A percentile compares a stretch with the other conserved stretches of the same genome.
Evolutionary conservation across 2,113 vertebrate genomes (phyloP).

Genomic region (Nothocercus nigrocapillus): DNA sequence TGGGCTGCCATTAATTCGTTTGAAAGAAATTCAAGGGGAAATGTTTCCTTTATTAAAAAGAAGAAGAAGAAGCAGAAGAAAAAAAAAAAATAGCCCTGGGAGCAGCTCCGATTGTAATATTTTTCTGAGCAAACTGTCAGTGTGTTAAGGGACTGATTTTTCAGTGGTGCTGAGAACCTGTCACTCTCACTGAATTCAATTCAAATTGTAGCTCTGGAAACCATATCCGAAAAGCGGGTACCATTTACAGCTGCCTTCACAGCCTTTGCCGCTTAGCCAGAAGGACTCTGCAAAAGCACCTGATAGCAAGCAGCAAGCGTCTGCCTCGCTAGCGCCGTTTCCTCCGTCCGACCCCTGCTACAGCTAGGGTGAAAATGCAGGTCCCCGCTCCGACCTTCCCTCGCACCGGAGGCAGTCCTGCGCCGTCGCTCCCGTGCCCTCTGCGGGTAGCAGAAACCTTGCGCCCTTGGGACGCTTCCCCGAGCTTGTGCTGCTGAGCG

Average conservation of each 20-base stretch:
- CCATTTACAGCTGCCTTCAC: constrained; percentile 16
- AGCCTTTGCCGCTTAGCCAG: constrained; percentile 15
- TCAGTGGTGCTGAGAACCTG: not conserved
- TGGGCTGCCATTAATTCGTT: not conserved
- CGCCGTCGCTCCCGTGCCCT: not conserved
- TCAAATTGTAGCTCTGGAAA: not conserved
- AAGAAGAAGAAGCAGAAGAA: no score
- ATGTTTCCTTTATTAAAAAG: not conserved
- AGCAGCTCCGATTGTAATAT: not conserved
- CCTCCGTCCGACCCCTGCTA: accelerated
- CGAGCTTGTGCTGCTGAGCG: not conserved
- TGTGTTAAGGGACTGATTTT: not conserved
- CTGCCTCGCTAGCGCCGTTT: not conserved
- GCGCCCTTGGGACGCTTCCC: not conserved
- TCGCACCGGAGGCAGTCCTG: not conserved
- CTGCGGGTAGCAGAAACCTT: not conserved
- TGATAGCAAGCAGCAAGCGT: not conserved
- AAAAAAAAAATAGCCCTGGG: not conserved
- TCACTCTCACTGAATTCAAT: not conserved
- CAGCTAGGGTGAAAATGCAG: not conserved
- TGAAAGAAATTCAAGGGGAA: not conserved
- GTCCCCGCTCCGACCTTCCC: not conserved
- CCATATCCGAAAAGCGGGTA: not conserved
- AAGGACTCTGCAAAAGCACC: constrained; percentile 50
- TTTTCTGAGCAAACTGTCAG: constrained; percentile 30